A percentile compares a stretch with the other conserved stretches of the same genome.
phyloP scores from a whole-genome alignment of 2,888 invertebrate species.

The Dilophus febrilis region DNA sequence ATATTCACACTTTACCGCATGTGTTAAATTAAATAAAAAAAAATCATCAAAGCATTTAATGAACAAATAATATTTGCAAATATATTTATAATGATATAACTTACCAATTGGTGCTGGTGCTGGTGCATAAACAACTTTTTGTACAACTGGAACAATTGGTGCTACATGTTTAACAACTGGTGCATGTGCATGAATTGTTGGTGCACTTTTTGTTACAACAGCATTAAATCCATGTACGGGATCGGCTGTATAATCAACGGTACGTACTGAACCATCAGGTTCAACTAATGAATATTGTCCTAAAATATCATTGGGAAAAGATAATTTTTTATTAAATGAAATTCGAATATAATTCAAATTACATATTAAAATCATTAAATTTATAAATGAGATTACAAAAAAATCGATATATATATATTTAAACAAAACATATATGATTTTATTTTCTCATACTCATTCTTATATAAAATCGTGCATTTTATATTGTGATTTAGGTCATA shows the following conservation, averaged over 20 bases:
- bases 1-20: too few relatives aligned
- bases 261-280: constrained; percentile 29
- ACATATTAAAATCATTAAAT: too few relatives aligned
- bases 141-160: constrained; percentile 19
- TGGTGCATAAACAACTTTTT: constrained; percentile 9
- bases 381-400: too few relatives aligned
- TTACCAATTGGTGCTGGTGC: constrained; percentile 23
- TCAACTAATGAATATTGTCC: constrained; percentile 30
- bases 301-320: constrained; percentile 8
- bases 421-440: too few relatives aligned
- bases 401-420: too few relatives aligned
- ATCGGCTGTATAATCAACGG: constrained; percentile 30
- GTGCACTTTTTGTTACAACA: constrained; percentile 28
- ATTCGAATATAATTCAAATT: too few relatives aligned
- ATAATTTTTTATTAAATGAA: too few relatives aligned
- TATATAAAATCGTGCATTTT: too few relatives aligned
- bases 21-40: too few relatives aligned
- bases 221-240: constrained; percentile 28
- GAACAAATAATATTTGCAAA: neutral
- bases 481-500: too few relatives aligned
- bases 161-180: constrained; percentile 15
- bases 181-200: constrained; percentile 25
- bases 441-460: too few relatives aligned
- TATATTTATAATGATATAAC: constrained; percentile 11
- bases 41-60: too few relatives aligned